Base-by-base conservation (phyloP, 2,888 invertebrate species). In the Brachyptera putata region DNA sequence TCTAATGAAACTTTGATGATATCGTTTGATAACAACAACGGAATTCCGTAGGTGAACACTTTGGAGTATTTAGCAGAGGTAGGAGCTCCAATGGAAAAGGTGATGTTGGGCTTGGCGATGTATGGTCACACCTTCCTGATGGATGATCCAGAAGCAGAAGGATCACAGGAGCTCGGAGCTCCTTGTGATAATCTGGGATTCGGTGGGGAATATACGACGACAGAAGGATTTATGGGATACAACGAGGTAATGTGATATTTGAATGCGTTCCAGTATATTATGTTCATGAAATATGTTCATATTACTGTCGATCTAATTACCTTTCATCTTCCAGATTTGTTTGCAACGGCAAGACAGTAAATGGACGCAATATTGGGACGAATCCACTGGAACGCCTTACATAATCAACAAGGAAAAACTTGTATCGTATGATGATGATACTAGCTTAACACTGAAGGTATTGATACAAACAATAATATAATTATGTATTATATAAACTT, bases 391-490 rank as follows among this genome's bases (percentile, higher is more conserved):
- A 0, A 87, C 87, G 58, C 82, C 84, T 1, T 84, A 79, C 67
- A 80, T 85, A 1, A 72, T 82, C 1, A 81, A 80, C 22, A 84
- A 80, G 0, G 80, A 83, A 1, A 78, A 80, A 61, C 84, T 91
- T 58, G 84, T 93, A 11, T 76, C 85, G 0, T 93, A 87, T 68
- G 93, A 93, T 67, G 84, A 89, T 69, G 79, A 84, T 0, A 78
- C 82, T 21, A 89, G 91, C 11, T 83, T 93, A 46, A 80, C 80
- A 18, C 79, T 82, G 41, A 92, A 92, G 81, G 85, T 91, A 64
- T 78, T 77, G 18, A n/a, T n/a, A 79, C 39, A 13, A 4, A 11
- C 13, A 39, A 11, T n/a, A n/a, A n/a, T n/a, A n/a, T n/a, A n/a
- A n/a, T n/a, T n/a, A n/a, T n/a, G n/a, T n/a, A n/a, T n/a, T n/a